phyloP scores from a whole-genome alignment of 1,140 invertebrate genomes.

The Samia ricini region DNA sequence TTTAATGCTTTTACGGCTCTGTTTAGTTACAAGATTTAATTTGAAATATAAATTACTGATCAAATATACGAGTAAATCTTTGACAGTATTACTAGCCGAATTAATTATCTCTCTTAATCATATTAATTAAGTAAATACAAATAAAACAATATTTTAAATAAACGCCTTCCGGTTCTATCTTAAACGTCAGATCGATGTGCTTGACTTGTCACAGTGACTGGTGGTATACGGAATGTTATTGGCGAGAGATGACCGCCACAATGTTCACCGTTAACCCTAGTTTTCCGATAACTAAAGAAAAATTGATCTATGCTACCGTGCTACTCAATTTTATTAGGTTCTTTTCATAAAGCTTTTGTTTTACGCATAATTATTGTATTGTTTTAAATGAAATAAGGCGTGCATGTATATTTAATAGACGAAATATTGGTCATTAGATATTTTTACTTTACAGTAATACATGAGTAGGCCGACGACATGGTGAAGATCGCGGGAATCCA shows the following conservation, averaged over 20 bases:
- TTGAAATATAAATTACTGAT: no score
- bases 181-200: not conserved
- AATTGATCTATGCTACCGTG: not conserved
- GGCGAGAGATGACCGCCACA: constrained; percentile 65
- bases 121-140: not conserved
- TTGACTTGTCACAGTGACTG: constrained; percentile 43
- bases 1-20: no score
- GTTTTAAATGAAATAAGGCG: not conserved
- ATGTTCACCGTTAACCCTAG: constrained; percentile 20
- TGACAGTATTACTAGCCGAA: no score
- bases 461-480: no score
- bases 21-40: no score
- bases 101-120: not conserved
- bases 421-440: no score
- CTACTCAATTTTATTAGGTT: not conserved
- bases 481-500: no score
- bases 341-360: not conserved
- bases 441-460: no score
- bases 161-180: not conserved
- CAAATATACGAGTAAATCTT: no score
- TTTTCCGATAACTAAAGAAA: not conserved
- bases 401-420: no score
- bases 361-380: no score
- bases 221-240: constrained; percentile 51
- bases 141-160: not conserved